phyloP scores from a whole-genome alignment of 2,113 vertebrate species.

The Menura novaehollandiae region DNA sequence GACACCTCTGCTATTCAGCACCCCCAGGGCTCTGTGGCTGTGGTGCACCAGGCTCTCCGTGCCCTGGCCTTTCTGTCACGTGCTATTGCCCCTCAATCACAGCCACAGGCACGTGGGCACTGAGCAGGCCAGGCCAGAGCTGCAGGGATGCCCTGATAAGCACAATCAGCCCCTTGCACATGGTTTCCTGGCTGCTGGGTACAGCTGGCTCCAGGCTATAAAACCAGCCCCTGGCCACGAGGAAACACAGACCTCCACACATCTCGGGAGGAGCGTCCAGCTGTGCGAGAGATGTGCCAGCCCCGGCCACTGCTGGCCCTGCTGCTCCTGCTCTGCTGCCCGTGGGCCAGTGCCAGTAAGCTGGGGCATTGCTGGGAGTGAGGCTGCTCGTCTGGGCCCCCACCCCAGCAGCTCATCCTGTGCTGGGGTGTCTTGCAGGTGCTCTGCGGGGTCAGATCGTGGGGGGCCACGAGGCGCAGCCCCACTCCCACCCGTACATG shows the following conservation, averaged over 20 bases:
- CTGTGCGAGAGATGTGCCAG: neutral
- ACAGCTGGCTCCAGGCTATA: neutral
- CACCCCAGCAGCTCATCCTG: neutral
- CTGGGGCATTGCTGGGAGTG: rapidly evolving
- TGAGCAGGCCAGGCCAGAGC: neutral
- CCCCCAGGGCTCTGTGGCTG: neutral
- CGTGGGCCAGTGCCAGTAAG: neutral
- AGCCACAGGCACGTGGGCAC: neutral
- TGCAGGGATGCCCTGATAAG: neutral
- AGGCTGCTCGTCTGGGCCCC: neutral
- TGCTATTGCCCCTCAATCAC: neutral
- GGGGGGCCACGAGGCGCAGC: constrained; percentile 36
- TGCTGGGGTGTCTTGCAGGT: neutral
- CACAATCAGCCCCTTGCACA: neutral
- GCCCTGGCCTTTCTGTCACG: neutral
- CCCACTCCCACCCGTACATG: constrained; percentile 62
- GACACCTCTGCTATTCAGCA: too few species aligned
- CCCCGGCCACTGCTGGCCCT: neutral
- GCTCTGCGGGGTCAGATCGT: neutral
- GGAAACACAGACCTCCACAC: neutral
- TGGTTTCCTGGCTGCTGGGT: neutral
- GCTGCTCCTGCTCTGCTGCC: neutral
- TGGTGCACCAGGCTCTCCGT: rapidly evolving
- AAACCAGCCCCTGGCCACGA: neutral
- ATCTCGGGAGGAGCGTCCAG: rapidly evolving